Conservation (phyloP, 2,888 invertebrate genomes). For the Caenorhabditis plicata region DNA sequence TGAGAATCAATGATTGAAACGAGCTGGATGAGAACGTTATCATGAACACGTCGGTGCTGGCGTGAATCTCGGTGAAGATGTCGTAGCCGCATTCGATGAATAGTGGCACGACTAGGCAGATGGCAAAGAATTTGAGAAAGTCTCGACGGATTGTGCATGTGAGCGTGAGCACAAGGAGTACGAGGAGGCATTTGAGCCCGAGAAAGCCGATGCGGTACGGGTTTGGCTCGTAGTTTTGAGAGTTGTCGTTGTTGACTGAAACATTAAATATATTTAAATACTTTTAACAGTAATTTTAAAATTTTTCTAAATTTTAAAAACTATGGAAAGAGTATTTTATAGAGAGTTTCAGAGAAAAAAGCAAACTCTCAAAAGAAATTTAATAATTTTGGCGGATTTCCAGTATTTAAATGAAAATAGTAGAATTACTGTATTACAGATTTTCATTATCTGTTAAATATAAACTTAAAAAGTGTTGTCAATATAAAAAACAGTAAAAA, state of each 20-base stretch:
- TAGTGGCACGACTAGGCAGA: slow-evolving; percentile 31
- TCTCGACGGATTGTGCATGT: slow-evolving; percentile 34
- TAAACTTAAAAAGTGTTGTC: too few relatives aligned
- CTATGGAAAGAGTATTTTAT: too few relatives aligned
- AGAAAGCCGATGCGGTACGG: slow-evolving; percentile 32
- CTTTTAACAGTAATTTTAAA: neutral
- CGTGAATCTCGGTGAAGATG: slow-evolving; percentile 41
- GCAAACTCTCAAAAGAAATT: too few relatives aligned
- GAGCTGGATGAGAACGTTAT: too few relatives aligned
- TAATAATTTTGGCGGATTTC: too few relatives aligned
- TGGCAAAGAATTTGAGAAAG: slow-evolving; percentile 35
- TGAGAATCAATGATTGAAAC: neutral
- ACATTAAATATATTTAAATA: slow-evolving; percentile 3
- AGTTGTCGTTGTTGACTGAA: neutral
- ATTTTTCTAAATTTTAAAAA: too few relatives aligned
- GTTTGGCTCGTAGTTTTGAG: slow-evolving; percentile 25
- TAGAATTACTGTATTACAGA: too few relatives aligned
- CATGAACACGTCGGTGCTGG: slow-evolving; percentile 27
- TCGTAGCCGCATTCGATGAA: slow-evolving; percentile 40
- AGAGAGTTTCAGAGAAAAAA: too few relatives aligned
- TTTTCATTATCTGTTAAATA: too few relatives aligned
- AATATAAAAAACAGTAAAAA: too few relatives aligned
- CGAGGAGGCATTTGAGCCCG: slow-evolving; percentile 32
- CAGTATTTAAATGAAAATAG: too few relatives aligned
- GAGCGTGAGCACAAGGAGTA: slow-evolving; percentile 27